Conservation (phyloP, 2,113 vertebrate genomes). For the Trichechus manatus region DNA sequence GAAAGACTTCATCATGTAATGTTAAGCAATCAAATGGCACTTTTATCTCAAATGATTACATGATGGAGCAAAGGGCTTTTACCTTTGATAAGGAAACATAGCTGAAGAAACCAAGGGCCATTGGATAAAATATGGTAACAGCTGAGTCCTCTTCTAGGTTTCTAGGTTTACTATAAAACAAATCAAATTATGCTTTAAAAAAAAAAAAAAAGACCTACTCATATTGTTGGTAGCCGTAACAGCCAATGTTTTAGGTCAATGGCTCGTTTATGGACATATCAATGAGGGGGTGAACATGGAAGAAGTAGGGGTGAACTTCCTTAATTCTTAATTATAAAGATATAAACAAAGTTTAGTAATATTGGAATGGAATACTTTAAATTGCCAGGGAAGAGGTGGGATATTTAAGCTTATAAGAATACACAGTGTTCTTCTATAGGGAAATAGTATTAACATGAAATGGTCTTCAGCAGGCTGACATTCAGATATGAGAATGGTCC, state of each 20-base stretch:
- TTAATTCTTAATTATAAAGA: background rate
- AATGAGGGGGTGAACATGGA: no score
- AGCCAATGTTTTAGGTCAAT: background rate
- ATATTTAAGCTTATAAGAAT: slow-evolving; percentile 35
- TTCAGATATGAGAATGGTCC: background rate
- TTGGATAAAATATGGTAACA: background rate
- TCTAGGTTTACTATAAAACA: background rate
- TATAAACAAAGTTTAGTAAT: slow-evolving; percentile 39
- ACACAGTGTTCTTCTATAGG: background rate
- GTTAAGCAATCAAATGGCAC: background rate
- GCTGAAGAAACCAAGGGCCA: slow-evolving; percentile 35
- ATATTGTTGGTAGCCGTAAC: background rate
- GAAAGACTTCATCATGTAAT: background rate
- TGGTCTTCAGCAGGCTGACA: slow-evolving; percentile 32
- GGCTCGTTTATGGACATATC: background rate
- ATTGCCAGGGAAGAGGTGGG: background rate
- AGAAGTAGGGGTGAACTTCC: background rate
- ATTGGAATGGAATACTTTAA: background rate
- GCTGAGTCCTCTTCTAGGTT: background rate
- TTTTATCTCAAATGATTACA: background rate
- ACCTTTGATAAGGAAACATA: background rate
- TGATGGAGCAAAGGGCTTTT: background rate
- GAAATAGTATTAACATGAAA: slow-evolving; percentile 50
- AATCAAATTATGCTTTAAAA: background rate
- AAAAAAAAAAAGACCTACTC: background rate